Conservation (phyloP, 2,797 vertebrate species). For the Anguilla obscura region DNA sequence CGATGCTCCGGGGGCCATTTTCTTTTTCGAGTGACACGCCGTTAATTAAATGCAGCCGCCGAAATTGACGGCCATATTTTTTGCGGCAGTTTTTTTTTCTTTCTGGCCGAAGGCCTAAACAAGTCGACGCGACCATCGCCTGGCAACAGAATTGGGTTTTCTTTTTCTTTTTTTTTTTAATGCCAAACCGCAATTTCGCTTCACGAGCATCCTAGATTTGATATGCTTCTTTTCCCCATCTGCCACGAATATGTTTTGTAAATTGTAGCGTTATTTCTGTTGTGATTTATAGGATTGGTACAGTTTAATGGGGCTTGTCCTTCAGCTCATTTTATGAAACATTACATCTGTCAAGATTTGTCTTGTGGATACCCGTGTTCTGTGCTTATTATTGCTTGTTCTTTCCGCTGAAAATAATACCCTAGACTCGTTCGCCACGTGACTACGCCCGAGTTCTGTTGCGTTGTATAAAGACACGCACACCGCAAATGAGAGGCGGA, state of each 20-base stretch:
- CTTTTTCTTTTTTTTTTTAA: background rate
- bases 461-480: constrained; percentile 6
- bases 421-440: background rate
- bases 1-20: constrained; percentile 29
- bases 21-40: constrained; percentile 46
- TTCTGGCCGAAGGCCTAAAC: constrained; percentile 1
- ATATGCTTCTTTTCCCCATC: background rate
- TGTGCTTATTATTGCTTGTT: background rate
- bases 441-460: background rate
- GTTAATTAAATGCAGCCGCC: constrained; percentile 59
- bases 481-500: background rate
- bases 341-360: constrained; percentile 7
- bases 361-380: background rate
- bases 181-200: background rate
- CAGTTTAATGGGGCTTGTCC: background rate
- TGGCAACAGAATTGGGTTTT: background rate
- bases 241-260: background rate
- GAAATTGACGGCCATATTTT: constrained; percentile 52
- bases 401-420: constrained; percentile 26
- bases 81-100: constrained; percentile 26
- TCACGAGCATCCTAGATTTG: background rate
- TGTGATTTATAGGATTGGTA: background rate
- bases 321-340: constrained; percentile 6
- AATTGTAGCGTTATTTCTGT: background rate
- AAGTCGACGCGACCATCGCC: background rate